These are phyloP conservation scores for Rafetus swinhoei DNA, from an alignment of 2,113 vertebrate genomes.

Conservation along the genomic window DNA sequence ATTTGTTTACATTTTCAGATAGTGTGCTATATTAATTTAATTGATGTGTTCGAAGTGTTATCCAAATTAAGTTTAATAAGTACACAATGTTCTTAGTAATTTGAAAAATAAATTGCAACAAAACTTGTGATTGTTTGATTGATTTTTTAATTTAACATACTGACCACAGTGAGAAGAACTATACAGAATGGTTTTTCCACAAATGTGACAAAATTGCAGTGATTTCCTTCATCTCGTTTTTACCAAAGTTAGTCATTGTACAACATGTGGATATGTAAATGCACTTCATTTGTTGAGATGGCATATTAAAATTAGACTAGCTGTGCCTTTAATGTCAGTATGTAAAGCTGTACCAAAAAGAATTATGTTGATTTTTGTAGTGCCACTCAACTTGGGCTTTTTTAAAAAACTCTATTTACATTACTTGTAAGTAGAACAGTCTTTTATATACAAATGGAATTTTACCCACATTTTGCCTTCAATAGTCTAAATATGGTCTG, in stretches of 20 bases:
- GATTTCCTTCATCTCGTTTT: background rate
- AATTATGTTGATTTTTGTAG: slow-evolving; percentile 12
- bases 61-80: background rate
- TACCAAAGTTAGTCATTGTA: background rate
- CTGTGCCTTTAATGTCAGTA: background rate
- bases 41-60: accelerated
- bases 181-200: background rate
- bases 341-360: background rate
- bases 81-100: background rate
- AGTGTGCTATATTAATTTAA: background rate
- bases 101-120: background rate
- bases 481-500: background rate
- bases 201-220: background rate
- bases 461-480: background rate
- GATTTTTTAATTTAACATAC: background rate
- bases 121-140: background rate
- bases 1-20: background rate
- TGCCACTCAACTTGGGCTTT: background rate
- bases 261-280: background rate
- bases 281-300: background rate
- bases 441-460: background rate
- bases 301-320: background rate
- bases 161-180: background rate
- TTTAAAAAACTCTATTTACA: background rate
- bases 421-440: slow-evolving; percentile 12